Evolutionary conservation across 1,140 invertebrate species (phyloP), one percentile per base, ranked within the genome.

Genomic region (Cylas formicarius): DNA sequence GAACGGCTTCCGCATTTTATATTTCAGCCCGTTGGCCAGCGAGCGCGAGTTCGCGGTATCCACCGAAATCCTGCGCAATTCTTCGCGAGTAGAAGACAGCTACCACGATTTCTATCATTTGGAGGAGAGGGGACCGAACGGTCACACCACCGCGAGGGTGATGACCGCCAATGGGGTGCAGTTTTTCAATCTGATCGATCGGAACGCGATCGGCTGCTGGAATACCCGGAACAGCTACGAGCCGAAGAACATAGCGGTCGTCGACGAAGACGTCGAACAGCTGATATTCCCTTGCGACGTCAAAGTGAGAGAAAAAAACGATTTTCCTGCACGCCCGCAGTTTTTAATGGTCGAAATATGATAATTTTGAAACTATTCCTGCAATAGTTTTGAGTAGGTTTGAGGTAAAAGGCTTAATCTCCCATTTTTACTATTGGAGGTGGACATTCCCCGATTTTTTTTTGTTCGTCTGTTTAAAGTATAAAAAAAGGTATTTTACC

Each of bases 141-240:
- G 72, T 1, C 84, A 87, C 49, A 78, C 79, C 1, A 86, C 85
- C 0, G 56, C 83, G 1, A 74, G 78, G 44, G 71, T 83, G 2
- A 82, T 86, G 74, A 78, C 80, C 50, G 77, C 81, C 6, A 65
- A 76, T 21, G 84, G 84, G 9, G 63, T 89, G 2, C 78, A 85
- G 65, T 72, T 86, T 24, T 86, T 79, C 60, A 85, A 78, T 63
- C 67, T 87, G 28, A 76, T 89, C 33, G 84, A 87, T 61, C 79
- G 81, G 53, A 87, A 87, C 50, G 80, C 80, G 2, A 72, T 89
- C 1, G 85, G 84, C 8, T 89, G 85, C 57, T 88, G 85, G 85
- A 82, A 84, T 54, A 79, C 77, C 0, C 63, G 66, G 3, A 66
- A 77, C 33, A 76, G 80, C 1, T 82, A 81, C 37, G 69, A 70